Evolutionary conservation across 2,797 vertebrate species (phyloP), one percentile per base, ranked within the genome.

Genomic region (Sebastes glaucus): DNA sequence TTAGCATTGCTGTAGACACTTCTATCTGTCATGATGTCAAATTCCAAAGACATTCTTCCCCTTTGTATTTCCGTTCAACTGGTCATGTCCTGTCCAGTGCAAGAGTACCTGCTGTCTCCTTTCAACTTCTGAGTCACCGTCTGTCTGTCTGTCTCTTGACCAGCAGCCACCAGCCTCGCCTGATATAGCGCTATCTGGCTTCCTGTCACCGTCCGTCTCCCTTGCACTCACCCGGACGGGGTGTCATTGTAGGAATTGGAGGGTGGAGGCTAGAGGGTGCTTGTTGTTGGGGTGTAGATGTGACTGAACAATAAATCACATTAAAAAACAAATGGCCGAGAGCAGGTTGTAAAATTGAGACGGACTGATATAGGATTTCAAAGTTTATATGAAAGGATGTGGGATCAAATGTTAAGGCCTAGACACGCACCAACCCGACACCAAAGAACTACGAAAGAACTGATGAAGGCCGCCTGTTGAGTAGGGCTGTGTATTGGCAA

Each of bases 111-210:
- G 3, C 72, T 49, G 49, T 71, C 53, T 64, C 61, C 18, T 70
- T 77, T 70, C 7, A 13, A 46, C 32, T 22, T 38, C 11, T 69
- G 68, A 78, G 14, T 72, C 70, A 38, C 23, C 55, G 52, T 62
- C n/a, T 46, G 18, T 28, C 11, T 55, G 83, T 86, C 86, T 79
- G 77, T 55, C n/a, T 90, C 85, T 89, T 81, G 56, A 84, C 80
- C 76, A 53, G 35, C 81, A 70, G 82, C 81, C 76, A 49, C 42
- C 80, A 71, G 82, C 81, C 73, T 69, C 57, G n/a, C 73, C 81
- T 59, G 75, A 85, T 71, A 73, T 82, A 33, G n/a, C 28, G 8
- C 61, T 92, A 95, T 95, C 94, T 93, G 88, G 63, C 78, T 65
- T 80, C 79, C 87, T 93, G 93, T 94, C 92, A 81, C 84, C 82